A percentile compares a stretch with the other conserved stretches of the same genome.
phyloP scores from a whole-genome alignment of 2,113 vertebrate genomes.

The Hemiprocne comata region DNA sequence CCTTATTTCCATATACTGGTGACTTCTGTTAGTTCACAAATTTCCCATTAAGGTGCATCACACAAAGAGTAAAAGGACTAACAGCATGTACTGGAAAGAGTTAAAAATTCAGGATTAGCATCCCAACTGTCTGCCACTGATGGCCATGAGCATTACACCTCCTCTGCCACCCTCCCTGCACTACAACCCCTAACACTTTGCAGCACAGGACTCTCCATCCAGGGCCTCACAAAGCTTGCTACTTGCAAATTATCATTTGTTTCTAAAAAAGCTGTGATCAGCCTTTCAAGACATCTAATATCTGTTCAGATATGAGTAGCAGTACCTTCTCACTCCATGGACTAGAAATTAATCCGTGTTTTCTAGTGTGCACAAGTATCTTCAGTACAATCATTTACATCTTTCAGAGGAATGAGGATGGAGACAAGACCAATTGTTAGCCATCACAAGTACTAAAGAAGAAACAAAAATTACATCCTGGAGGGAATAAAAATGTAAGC shows the following conservation, averaged over 20 bases:
- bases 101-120: not conserved
- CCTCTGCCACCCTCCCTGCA: not conserved
- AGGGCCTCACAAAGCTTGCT: not conserved
- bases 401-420: not conserved
- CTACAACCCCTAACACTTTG: not conserved
- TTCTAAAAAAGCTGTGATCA: not conserved
- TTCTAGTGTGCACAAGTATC: accelerated
- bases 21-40: not conserved
- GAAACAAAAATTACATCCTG: not conserved
- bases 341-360: not conserved
- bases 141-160: not conserved
- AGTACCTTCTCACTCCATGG: not conserved
- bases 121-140: too few relatives aligned
- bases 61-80: not conserved
- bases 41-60: not conserved
- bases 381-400: not conserved
- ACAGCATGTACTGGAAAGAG: not conserved
- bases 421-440: not conserved
- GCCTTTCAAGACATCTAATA: not conserved
- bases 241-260: not conserved
- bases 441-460: not conserved
- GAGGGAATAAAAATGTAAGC: not conserved
- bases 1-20: not conserved
- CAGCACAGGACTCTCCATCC: accelerated
- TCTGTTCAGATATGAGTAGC: not conserved